Evolutionary conservation across 1,140 invertebrate genomes (phyloP).

Genomic region (Drosophila ananassae): DNA sequence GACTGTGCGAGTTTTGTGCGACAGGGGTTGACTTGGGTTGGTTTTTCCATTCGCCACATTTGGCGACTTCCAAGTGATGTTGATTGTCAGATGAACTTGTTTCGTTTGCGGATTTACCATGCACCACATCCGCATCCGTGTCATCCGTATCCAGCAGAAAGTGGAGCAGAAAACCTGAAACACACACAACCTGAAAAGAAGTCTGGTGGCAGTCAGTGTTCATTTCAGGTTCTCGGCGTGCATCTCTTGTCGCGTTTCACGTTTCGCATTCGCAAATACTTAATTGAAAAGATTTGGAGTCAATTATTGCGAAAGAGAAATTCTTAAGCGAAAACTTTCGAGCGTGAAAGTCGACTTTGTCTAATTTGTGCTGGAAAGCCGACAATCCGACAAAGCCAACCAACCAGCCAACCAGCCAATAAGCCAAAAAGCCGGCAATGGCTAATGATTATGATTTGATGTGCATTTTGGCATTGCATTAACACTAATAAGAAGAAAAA

Average conservation of each 20-base stretch:
- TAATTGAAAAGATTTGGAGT: slow-evolving; percentile 78
- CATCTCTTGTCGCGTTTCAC: slow-evolving; percentile 30
- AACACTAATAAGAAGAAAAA: slow-evolving; percentile 48
- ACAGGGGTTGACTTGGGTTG: slow-evolving; percentile 1
- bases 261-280: slow-evolving; percentile 56
- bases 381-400: slow-evolving; percentile 16
- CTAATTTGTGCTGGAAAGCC: slow-evolving; percentile 60
- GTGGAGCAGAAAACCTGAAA: slow-evolving; percentile 72
- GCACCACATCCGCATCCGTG: slow-evolving; percentile 70
- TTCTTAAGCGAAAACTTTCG: slow-evolving; percentile 72
- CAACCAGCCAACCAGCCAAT: not conserved
- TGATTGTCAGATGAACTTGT: slow-evolving; percentile 79
- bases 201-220: slow-evolving; percentile 25
- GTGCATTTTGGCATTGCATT: slow-evolving; percentile 55
- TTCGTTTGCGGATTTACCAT: slow-evolving; percentile 67
- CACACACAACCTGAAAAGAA: slow-evolving; percentile 28
- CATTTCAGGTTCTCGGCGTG: slow-evolving; percentile 65
- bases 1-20: not conserved
- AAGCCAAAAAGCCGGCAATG: slow-evolving; percentile 11
- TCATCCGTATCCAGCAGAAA: slow-evolving; percentile 61
- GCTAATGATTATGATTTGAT: slow-evolving; percentile 41
- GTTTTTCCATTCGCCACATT: slow-evolving; percentile 51
- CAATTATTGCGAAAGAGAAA: slow-evolving; percentile 81
- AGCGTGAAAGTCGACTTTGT: slow-evolving; percentile 69
- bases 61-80: slow-evolving; percentile 46